Evolutionary conservation across 2,113 vertebrate species (phyloP), one percentile per base, ranked within the genome.

Genomic region (Polyodon spathula): DNA sequence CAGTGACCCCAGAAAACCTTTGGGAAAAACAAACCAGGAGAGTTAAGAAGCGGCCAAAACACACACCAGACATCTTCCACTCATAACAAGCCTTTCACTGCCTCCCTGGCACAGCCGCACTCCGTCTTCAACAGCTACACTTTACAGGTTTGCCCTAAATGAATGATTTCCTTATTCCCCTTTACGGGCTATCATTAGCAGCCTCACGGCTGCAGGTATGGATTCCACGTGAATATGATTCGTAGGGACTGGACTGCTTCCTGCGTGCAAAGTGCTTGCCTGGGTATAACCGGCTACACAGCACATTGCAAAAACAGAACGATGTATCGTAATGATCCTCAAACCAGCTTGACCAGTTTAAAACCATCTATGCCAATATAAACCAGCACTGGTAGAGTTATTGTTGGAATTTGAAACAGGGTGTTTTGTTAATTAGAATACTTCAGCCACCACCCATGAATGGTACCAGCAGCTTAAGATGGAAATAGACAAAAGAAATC

Each of bases 1-100:
- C 94, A 99, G 83, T 97, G 93, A 86, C 94, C 94, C 96, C 95
- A 97, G 78, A 99, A 99, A 80, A 99, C 94, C 96, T 98, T 81
- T 27, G 61, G 76, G 73, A 79, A 88, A 61, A 81, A 86, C 70
- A 84, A 76, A 83, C 69, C 71, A 63, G 79, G 60, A 64, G 42
- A 63, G 60, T 87, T 75, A 80, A 80, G 51, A 17, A 62, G 69
- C 66, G 70, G 72, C 78, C 77, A 76, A 76, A 76, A 74, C 69
- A 73, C 74, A 83, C 66, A 75, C 78, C 72, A 70, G 73, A 69
- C 66, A 66, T 60, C 58, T 37, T 69, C 56, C 58, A 71, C 56
- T 12, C 59, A 17, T 73, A 68, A 85, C 79, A 82, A 68, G 67
- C 5, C 9, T 60, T 41, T 67, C 69, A 54, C 70, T 78, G 76